phyloP scores from a whole-genome alignment of 2,888 invertebrate species.

The Agapostemon virescens region DNA sequence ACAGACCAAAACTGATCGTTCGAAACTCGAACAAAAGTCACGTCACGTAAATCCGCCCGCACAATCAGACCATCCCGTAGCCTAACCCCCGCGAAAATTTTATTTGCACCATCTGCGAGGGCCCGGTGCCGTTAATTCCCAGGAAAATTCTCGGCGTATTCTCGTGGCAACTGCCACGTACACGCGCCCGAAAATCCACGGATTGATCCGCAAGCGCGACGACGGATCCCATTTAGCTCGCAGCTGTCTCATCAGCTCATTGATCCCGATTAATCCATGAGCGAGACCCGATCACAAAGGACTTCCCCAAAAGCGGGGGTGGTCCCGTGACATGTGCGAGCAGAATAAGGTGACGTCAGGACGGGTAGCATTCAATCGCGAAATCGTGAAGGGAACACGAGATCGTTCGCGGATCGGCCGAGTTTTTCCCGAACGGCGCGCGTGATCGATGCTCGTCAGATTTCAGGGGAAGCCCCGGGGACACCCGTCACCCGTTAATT shows the following conservation, averaged over 20 bases:
- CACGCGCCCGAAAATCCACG: constrained; percentile 21
- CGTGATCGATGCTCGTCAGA: constrained; percentile 22
- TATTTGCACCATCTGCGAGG: constrained; percentile 45
- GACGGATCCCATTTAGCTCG: constrained; percentile 59
- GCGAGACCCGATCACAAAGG: constrained; percentile 65
- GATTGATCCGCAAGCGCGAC: constrained; percentile 43
- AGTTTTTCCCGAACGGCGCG: constrained; percentile 25
- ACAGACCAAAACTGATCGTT: neutral
- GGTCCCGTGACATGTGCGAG: constrained; percentile 59
- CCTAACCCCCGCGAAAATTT: constrained; percentile 27
- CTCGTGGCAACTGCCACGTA: constrained; percentile 29
- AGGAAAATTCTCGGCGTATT: constrained; percentile 27
- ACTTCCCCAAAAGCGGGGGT: constrained; percentile 56
- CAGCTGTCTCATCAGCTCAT: constrained; percentile 71
- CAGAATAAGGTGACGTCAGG: constrained; percentile 60
- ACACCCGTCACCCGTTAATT: constrained; percentile 42
- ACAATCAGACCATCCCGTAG: constrained; percentile 10
- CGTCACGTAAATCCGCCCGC: constrained; percentile 1
- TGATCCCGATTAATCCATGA: constrained; percentile 67
- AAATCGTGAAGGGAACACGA: constrained; percentile 41
- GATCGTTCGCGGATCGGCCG: constrained; percentile 5
- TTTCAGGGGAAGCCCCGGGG: constrained; percentile 39
- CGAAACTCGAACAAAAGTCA: constrained; percentile 5
- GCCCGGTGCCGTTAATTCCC: constrained; percentile 31
- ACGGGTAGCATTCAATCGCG: constrained; percentile 57